phyloP scores from a whole-genome alignment of 1,140 invertebrate species.

The Drosophila setifemur region DNA sequence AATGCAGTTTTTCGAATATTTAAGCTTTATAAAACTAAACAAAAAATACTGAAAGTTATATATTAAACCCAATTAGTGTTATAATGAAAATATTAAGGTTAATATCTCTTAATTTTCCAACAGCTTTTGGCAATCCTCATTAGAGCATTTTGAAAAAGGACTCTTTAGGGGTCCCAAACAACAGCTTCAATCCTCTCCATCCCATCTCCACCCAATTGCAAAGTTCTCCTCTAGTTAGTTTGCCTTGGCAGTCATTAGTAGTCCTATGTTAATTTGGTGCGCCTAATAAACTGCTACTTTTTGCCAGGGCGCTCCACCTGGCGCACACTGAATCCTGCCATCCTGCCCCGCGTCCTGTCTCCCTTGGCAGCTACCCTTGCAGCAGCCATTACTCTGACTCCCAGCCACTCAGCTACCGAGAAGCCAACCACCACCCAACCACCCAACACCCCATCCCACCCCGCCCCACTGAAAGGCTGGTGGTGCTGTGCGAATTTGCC shows the following conservation, averaged over 20 bases:
- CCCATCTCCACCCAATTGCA: background rate
- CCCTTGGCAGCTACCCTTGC: background rate
- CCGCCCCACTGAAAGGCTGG: slow-evolving; percentile 6
- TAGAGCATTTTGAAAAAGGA: no score
- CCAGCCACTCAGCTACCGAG: background rate
- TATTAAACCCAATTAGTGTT: no score
- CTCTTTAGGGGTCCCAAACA: background rate
- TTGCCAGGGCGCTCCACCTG: slow-evolving; percentile 28
- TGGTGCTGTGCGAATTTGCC: slow-evolving; percentile 79
- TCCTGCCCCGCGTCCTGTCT: background rate
- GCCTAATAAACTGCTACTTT: slow-evolving; percentile 80
- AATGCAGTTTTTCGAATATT: no score
- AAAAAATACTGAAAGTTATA: no score
- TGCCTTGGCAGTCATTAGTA: slow-evolving; percentile 61
- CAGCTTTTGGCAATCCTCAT: background rate
- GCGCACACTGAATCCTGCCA: background rate
- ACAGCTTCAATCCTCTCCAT: background rate
- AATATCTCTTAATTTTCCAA: background rate
- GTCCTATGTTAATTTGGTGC: slow-evolving; percentile 76
- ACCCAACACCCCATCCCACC: background rate
- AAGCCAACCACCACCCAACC: background rate
- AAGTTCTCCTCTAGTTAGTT: slow-evolving; percentile 7
- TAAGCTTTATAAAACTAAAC: no score
- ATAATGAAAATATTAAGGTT: no score
- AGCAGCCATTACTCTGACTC: background rate